Evolutionary conservation across 2,888 invertebrate species (phyloP).

Genomic region (Xestia rhomboidea): DNA sequence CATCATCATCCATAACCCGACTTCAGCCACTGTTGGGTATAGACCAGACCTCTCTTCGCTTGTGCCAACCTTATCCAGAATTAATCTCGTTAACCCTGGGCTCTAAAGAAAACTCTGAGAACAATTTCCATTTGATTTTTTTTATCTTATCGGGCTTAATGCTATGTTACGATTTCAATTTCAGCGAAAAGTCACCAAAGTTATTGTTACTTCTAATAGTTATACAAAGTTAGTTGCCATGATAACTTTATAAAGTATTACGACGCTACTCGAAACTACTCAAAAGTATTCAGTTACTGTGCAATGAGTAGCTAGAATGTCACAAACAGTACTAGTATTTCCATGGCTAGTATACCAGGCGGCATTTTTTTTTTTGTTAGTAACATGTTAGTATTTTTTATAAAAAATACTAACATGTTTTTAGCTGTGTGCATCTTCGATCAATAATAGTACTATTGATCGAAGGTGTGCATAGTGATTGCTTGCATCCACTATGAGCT

Average conservation of each 20-base stretch:
- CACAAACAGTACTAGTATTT: not conserved
- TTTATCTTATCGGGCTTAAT: not conserved
- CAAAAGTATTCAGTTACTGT: not conserved
- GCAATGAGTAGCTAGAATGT: not conserved
- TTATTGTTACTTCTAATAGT: not conserved
- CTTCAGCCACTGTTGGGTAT: not conserved
- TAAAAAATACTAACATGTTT: not conserved
- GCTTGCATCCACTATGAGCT: not conserved
- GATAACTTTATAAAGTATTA: not conserved
- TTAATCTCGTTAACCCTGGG: not conserved
- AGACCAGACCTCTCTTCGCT: not conserved
- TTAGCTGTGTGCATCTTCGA: too few relatives aligned
- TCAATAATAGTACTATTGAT: too few relatives aligned
- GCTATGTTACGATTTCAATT: constrained; percentile 17
- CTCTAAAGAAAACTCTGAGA: not conserved
- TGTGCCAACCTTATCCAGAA: not conserved
- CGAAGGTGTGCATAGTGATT: too few relatives aligned
- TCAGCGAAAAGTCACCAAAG: constrained; percentile 12
- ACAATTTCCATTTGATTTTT: not conserved
- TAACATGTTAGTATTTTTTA: too few relatives aligned
- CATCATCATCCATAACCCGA: not conserved
- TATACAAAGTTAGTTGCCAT: constrained; percentile 6
- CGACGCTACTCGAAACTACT: not conserved
- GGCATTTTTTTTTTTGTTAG: not conserved
- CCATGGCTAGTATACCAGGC: not conserved